Evolutionary conservation across 2,888 invertebrate species (phyloP).

Genomic region (Ypsolopha sequella): DNA sequence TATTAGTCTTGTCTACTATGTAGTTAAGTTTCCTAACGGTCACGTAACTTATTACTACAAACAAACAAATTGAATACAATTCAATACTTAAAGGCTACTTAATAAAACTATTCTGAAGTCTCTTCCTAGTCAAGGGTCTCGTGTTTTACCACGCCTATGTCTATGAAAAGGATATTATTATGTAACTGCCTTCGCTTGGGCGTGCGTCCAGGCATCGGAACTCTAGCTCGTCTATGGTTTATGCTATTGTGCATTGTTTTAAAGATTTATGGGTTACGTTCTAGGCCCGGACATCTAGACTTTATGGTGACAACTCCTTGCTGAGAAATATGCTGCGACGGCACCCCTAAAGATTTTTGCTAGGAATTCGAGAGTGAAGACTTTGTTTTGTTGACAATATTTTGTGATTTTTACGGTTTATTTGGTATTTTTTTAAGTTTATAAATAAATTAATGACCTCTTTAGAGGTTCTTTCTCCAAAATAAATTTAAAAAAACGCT

Average conservation of each 20-base stretch:
- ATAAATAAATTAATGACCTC: not conserved
- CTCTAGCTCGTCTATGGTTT: not conserved
- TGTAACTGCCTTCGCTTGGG: not conserved
- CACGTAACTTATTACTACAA: too few species aligned
- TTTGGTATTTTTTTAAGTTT: not conserved
- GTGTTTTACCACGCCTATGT: too few species aligned
- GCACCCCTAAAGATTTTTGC: not conserved
- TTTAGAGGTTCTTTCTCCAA: too few species aligned
- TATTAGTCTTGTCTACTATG: too few species aligned
- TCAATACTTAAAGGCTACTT: too few species aligned
- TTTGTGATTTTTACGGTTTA: not conserved
- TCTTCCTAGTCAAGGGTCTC: too few species aligned
- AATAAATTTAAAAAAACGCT: too few species aligned
- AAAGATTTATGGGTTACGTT: constrained; percentile 1
- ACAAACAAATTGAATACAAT: too few species aligned
- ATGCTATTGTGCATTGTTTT: constrained; percentile 3
- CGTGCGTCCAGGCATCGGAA: not conserved
- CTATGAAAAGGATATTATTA: not conserved
- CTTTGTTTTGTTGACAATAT: not conserved
- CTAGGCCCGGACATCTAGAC: not conserved
- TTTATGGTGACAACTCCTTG: constrained; percentile 3
- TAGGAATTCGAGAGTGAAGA: not conserved
- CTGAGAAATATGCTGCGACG: not conserved
- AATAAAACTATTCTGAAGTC: too few species aligned
- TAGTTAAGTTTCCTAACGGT: too few species aligned